These are phyloP conservation scores for Neopipo cinnamomea DNA, from an alignment of 2,113 vertebrate genomes.

Conservation along the genomic window DNA sequence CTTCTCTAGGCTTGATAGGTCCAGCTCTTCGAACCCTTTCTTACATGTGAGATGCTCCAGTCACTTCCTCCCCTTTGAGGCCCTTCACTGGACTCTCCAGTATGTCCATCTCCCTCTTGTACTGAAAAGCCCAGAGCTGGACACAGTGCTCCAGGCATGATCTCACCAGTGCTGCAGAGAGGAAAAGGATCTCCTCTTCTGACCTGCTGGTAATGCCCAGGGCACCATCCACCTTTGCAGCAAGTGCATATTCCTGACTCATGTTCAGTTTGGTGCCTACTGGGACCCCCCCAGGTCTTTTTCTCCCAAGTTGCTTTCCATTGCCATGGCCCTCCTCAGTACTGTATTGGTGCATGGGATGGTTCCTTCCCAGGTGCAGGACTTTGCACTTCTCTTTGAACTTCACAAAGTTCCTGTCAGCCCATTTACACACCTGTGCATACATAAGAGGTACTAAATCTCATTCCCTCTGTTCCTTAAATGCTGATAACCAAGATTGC, in stretches of 20 bases:
- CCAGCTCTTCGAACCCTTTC: not conserved
- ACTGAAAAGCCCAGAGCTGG: not conserved
- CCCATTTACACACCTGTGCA: not conserved
- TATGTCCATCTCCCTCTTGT: rapidly evolving
- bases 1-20: not conserved
- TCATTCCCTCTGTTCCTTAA: not conserved
- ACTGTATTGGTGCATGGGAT: rapidly evolving
- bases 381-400: not conserved
- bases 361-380: not conserved
- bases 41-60: rapidly evolving
- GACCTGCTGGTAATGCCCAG: not conserved
- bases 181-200: not conserved
- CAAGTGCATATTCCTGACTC: rapidly evolving
- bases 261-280: rapidly evolving
- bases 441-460: not conserved
- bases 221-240: not conserved
- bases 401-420: not conserved
- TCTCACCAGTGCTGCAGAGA: not conserved
- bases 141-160: no score
- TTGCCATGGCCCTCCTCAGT: not conserved
- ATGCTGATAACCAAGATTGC: not conserved
- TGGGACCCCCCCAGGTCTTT: rapidly evolving
- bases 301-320: not conserved
- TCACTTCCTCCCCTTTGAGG: not conserved
- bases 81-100: not conserved